phyloP scores from a whole-genome alignment of 1,140 invertebrate species.

The Sitobion miscanthi region DNA sequence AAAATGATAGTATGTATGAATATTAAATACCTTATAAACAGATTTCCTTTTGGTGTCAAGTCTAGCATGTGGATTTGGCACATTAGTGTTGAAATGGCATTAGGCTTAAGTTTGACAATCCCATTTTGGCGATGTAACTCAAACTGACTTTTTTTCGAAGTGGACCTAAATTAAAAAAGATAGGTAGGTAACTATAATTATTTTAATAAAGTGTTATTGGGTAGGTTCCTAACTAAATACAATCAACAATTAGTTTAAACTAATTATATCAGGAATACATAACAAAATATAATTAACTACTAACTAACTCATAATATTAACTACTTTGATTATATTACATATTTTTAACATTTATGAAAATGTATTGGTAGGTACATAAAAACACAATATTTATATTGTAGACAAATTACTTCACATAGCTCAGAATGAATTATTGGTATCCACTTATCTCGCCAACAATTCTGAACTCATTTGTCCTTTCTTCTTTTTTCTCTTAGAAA shows the following conservation, averaged over 20 bases:
- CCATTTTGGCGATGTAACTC: no score
- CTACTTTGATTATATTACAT: not conserved
- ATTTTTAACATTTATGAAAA: no score
- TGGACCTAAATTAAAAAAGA: not conserved
- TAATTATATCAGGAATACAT: not conserved
- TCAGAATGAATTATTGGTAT: slow-evolving; percentile 1
- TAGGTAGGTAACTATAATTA: not conserved
- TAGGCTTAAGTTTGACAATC: no score
- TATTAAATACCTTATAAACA: no score
- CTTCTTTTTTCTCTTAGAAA: not conserved
- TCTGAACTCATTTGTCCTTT: not conserved
- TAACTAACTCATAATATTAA: not conserved
- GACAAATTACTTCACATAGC: slow-evolving; percentile 10
- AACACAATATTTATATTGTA: not conserved
- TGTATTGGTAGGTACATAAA: no score
- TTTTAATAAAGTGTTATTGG: no score
- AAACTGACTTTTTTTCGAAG: no score
- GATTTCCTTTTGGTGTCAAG: no score
- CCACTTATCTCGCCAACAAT: slow-evolving; percentile 44
- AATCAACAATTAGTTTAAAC: no score
- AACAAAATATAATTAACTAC: not conserved
- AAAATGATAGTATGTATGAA: not conserved
- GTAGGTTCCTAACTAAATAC: no score
- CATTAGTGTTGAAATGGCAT: no score
- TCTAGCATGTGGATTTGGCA: no score